Evolutionary conservation across 1,140 invertebrate genomes (phyloP).

Genomic region (Archivesica marissinica): DNA sequence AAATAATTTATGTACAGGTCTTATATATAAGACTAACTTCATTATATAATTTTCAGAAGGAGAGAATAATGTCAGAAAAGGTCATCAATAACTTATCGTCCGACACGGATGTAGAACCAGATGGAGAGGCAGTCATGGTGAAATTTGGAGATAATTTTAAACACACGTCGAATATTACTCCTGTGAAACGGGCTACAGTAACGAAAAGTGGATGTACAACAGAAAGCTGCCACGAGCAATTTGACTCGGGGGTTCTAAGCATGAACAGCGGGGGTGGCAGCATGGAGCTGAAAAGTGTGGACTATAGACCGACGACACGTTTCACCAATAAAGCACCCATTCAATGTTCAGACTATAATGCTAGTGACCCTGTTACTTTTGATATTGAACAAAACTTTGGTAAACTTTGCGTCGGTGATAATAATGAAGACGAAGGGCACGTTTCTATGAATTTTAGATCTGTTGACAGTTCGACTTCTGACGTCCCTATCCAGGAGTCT

Average conservation of each 20-base stretch:
- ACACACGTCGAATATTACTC: not conserved
- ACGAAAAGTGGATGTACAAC: not conserved
- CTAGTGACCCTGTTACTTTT: not conserved
- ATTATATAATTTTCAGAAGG: too few species aligned
- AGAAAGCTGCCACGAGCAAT: not conserved
- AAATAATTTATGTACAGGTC: too few species aligned
- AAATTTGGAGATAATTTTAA: not conserved
- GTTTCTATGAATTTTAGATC: not conserved
- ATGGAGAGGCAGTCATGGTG: not conserved
- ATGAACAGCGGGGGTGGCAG: not conserved
- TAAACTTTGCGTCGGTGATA: not conserved
- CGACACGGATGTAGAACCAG: not conserved
- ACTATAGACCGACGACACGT: too few species aligned
- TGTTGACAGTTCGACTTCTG: not conserved
- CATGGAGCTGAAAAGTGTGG: not conserved
- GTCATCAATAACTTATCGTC: not conserved
- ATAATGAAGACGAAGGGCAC: conserved; percentile 5
- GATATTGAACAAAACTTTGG: not conserved
- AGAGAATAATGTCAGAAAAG: not conserved
- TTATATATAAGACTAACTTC: too few species aligned
- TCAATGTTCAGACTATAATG: not conserved
- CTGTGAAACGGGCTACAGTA: not conserved
- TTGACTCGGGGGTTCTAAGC: conserved; percentile 1
- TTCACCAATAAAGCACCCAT: not conserved
- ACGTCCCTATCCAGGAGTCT: not conserved